Conservation (phyloP, 1,140 invertebrate species). For the Dendroctonus ponderosae region DNA sequence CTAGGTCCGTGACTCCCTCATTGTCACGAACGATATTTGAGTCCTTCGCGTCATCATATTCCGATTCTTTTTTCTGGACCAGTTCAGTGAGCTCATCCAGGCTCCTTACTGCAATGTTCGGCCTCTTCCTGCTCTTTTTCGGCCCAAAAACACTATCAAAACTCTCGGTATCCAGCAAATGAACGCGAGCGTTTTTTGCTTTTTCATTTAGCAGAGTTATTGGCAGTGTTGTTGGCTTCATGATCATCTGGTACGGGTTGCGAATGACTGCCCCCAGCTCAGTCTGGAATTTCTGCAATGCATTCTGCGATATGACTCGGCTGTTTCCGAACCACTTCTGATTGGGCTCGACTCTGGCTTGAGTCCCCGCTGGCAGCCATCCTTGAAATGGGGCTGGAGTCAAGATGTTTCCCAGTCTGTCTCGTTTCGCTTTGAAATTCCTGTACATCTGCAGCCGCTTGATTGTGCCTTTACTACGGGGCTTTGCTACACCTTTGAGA, state of each 20-base stretch:
- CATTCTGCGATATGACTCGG: constrained; percentile 87
- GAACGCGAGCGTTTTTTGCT: constrained; percentile 85
- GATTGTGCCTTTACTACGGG: constrained; percentile 89
- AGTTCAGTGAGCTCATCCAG: constrained; percentile 69
- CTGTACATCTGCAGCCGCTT: constrained; percentile 97
- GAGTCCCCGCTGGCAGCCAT: constrained; percentile 81
- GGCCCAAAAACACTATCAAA: constrained; percentile 94
- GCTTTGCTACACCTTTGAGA: constrained; percentile 81
- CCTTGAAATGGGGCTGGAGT: constrained; percentile 88
- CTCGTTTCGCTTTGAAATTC: constrained; percentile 92
- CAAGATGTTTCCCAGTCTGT: constrained; percentile 89
- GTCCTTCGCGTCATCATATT: constrained; percentile 81
- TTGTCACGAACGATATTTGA: constrained; percentile 80
- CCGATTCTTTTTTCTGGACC: constrained; percentile 68
- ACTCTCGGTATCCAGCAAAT: constrained; percentile 93
- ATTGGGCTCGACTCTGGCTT: constrained; percentile 93
- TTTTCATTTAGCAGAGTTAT: constrained; percentile 93
- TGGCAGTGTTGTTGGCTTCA: constrained; percentile 94
- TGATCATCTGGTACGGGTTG: constrained; percentile 97
- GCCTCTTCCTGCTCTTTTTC: constrained; percentile 88
- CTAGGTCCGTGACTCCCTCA: constrained; percentile 69
- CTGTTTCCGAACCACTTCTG: constrained; percentile 98
- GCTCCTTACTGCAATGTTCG: constrained; percentile 75
- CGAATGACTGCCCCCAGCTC: constrained; percentile 91
- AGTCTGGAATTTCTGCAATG: constrained; percentile 95